phyloP scores from a whole-genome alignment of 2,113 vertebrate species.

The Sinocyclocheilus anophthalmus region DNA sequence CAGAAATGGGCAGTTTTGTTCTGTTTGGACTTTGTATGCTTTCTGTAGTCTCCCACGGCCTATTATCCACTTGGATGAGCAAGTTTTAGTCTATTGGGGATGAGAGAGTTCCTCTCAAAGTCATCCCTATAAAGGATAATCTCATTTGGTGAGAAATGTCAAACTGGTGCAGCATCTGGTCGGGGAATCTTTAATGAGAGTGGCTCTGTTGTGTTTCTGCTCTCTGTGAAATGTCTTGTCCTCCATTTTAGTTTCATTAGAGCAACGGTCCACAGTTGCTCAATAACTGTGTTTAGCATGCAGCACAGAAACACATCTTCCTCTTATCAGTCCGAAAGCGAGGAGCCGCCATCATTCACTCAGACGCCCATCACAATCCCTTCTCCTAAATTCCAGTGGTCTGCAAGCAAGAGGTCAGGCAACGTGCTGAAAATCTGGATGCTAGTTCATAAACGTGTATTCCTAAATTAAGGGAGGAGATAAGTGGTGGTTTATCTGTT shows the following conservation, averaged over 20 bases:
- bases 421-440: neutral
- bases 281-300: slow-evolving; percentile 32
- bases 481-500: neutral
- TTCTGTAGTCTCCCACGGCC: slow-evolving; percentile 4
- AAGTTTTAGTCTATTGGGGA: slow-evolving; percentile 22
- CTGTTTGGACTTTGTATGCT: neutral
- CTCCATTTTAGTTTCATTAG: slow-evolving; percentile 45
- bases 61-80: slow-evolving; percentile 24
- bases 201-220: neutral
- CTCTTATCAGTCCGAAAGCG: slow-evolving; percentile 29
- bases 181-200: slow-evolving; percentile 31
- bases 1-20: slow-evolving; percentile 26
- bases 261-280: neutral
- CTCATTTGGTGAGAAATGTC: slow-evolving; percentile 35
- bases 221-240: slow-evolving; percentile 11
- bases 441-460: neutral
- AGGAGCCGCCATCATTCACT: slow-evolving; percentile 1
- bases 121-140: slow-evolving; percentile 15
- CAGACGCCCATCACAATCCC: neutral
- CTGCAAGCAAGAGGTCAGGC: slow-evolving; percentile 9
- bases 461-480: neutral
- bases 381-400: slow-evolving; percentile 14
- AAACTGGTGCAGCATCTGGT: slow-evolving; percentile 39
- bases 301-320: slow-evolving; percentile 28
- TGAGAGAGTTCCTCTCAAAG: slow-evolving; percentile 21